Evolutionary conservation across 2,113 vertebrate genomes (phyloP), one percentile per base, ranked within the genome.

Genomic region (Paracanthobrama guichenoti): DNA sequence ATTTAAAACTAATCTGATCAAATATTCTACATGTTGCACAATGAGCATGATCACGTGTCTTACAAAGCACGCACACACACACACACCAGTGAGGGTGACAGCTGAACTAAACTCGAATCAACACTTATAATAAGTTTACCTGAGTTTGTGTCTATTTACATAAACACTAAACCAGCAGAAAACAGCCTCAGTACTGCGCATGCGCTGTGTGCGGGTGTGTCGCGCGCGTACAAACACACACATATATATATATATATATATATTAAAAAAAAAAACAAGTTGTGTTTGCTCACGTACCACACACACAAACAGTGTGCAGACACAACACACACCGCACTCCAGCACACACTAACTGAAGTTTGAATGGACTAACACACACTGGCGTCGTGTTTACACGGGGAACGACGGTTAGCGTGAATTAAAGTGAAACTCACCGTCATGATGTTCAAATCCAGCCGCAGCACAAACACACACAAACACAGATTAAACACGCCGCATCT

Each of bases 401-500:
- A 44, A 12, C 57, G 18, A 14, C 20, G 7, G 20, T 26, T 12
- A 67, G 31, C 66, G 60, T 22, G 60, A 80, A 80, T 31, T 22
- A 57, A 81, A 71, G 48, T 24, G 20, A 57, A 42, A 81, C 79
- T 81, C 22, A 81, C 79, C 79, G 79, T 81, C 79, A 81, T 81
- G 79, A 26, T 71, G 79, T 39, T 42, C 28, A 18, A 18, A 57
- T 71, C 79, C 79, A 42, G 79, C 48, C 62, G 79, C 44, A 48
- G 59, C 76, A 57, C 76, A 22, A 18, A 69, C 79, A 81, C 14
- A 74, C 28, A 26, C n/a, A 28, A 44, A 28, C 24, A 31, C 73
- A 59, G 28, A 39, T 71, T 12, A 57, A 7, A 80, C 2, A 22
- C 18, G 0, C 16, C 46, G 13, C 76, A 6, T 62, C 7, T 13